Conservation (phyloP, 2,113 vertebrate genomes). For the Chionis minor region DNA sequence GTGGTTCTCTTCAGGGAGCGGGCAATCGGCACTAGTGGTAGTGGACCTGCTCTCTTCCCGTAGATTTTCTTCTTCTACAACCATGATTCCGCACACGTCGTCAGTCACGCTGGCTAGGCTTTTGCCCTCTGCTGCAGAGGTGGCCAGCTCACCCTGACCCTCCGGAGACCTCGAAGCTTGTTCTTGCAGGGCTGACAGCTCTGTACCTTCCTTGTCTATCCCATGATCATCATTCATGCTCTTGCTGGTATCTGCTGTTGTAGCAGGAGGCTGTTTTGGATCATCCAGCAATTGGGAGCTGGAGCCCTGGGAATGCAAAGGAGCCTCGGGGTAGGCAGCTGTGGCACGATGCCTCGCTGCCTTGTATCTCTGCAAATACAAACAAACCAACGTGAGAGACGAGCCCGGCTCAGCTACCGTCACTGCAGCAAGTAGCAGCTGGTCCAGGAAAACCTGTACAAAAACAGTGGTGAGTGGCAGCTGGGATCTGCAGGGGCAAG, state of each 20-base stretch:
- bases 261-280: background rate
- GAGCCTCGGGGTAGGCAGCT: constrained; percentile 41
- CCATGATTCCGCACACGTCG: background rate
- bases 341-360: constrained; percentile 59
- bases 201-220: background rate
- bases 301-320: constrained; percentile 54
- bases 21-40: background rate
- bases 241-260: background rate
- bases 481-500: background rate
- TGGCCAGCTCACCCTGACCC: constrained; percentile 46
- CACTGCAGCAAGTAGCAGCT: constrained; percentile 32
- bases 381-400: background rate
- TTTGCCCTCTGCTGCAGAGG: constrained; percentile 1
- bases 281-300: constrained; percentile 59
- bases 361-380: constrained; percentile 76
- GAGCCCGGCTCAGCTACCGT: background rate
- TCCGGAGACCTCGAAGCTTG: constrained; percentile 11
- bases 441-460: constrained; percentile 57
- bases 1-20: background rate
- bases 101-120: constrained; percentile 30
- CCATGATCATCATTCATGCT: background rate
- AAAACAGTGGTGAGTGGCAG: constrained; percentile 26
- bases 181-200: background rate
- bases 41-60: background rate
- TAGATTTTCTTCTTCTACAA: constrained; percentile 32